Conservation (phyloP, 1,140 invertebrate genomes). For the Ptiloglossa arizonensis region DNA sequence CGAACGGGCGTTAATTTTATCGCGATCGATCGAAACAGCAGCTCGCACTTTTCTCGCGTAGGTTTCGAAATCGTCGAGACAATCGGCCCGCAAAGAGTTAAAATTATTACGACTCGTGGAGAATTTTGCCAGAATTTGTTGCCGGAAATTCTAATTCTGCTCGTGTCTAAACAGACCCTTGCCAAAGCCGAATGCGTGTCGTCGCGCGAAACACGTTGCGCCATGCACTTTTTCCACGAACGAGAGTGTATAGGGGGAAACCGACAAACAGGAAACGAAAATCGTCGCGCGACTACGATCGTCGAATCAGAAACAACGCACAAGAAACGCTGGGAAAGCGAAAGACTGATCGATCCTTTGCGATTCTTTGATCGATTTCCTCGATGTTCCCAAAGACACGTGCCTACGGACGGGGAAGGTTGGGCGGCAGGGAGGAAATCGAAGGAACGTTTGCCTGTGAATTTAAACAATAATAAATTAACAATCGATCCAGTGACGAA, state of each 20-base stretch:
- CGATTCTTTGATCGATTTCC: conserved; percentile 1
- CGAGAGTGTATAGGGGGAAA: no score
- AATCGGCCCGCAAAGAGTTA: neutral
- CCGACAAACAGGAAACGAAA: neutral
- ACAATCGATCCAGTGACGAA: neutral
- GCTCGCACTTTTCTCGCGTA: neutral
- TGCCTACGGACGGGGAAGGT: neutral
- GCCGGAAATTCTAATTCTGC: conserved; percentile 12
- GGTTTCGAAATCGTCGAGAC: no score
- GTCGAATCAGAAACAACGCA: neutral
- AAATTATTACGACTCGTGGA: neutral
- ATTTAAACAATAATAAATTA: neutral
- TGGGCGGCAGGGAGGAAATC: conserved; percentile 36
- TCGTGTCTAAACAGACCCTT: neutral
- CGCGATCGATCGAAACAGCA: no score
- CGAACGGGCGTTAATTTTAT: no score
- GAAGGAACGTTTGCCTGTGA: conserved; percentile 8
- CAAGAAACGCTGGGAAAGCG: neutral
- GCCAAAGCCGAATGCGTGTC: conserved; percentile 2
- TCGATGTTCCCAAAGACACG: neutral
- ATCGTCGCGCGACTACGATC: neutral
- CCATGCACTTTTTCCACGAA: conserved; percentile 33
- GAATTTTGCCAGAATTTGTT: conserved; percentile 24
- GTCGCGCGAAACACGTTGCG: conserved; percentile 14
- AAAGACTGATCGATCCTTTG: neutral